Evolutionary conservation across 1,140 invertebrate species (phyloP).

Genomic region (Lethrus apterus): DNA sequence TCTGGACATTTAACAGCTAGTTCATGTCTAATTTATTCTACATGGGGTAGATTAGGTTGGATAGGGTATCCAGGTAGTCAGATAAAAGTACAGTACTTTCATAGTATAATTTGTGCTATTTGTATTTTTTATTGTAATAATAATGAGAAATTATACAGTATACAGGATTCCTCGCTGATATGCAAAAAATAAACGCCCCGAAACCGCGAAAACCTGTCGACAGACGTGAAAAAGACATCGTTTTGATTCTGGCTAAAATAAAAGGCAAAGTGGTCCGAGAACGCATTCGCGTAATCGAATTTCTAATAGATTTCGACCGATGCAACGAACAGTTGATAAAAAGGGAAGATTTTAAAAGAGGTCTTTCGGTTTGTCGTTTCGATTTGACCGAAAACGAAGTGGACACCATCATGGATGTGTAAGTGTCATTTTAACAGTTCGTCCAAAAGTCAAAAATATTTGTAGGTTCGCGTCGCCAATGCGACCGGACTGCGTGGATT

Average conservation of each 20-base stretch:
- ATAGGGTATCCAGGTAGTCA: no score
- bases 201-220: constrained; percentile 25
- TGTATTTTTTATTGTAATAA: no score
- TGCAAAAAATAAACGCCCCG: constrained; percentile 36
- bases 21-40: no score
- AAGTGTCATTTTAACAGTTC: no score
- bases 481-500: constrained; percentile 51
- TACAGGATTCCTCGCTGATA: constrained; percentile 32
- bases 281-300: constrained; percentile 54
- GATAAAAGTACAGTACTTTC: no score
- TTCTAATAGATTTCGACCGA: constrained; percentile 54
- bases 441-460: background rate
- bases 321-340: constrained; percentile 52
- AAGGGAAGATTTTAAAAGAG: constrained; percentile 55
- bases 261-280: constrained; percentile 63
- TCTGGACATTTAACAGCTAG: no score
- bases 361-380: constrained; percentile 51
- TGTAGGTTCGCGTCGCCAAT: constrained; percentile 52
- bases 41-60: no score
- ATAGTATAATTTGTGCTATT: no score
- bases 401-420: constrained; percentile 54
- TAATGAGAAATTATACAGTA: no score
- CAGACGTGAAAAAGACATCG: constrained; percentile 51
- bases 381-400: constrained; percentile 53
- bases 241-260: constrained; percentile 60